Evolutionary conservation across 53 echinoderm and acorn worm genomes (phyloP).

Genomic region (Antedon mediterranea): DNA sequence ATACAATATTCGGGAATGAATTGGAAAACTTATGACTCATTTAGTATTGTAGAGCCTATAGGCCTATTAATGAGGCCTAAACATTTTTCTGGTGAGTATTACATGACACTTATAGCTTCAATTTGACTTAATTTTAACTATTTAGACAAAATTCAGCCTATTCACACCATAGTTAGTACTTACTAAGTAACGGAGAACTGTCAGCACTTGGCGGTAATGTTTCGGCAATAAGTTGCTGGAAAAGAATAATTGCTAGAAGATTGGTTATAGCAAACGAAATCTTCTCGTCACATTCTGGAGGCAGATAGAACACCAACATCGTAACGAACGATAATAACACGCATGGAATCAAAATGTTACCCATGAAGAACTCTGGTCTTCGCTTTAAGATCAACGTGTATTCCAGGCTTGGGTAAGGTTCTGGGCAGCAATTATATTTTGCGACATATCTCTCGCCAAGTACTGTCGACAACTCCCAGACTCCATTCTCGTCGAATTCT

Average conservation of each 20-base stretch:
- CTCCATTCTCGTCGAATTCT: constrained; percentile 28
- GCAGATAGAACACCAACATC: constrained; percentile 30
- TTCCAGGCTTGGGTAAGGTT: constrained; percentile 22
- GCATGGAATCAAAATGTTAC: constrained; percentile 31
- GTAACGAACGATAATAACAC: constrained; percentile 25
- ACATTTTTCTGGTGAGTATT: no score
- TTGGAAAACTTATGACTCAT: no score
- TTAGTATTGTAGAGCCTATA: no score
- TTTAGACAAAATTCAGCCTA: no score
- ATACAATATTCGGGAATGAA: no score
- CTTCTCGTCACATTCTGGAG: constrained; percentile 49
- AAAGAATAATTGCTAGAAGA: constrained; percentile 28
- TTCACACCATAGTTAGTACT: neutral
- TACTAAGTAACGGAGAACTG: constrained; percentile 27
- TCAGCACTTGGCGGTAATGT: constrained; percentile 33
- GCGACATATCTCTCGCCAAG: constrained; percentile 11
- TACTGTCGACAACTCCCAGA: constrained; percentile 16
- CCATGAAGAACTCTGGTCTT: constrained; percentile 26
- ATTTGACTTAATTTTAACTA: no score
- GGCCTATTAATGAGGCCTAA: no score
- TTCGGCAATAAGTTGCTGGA: constrained; percentile 33
- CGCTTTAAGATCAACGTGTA: constrained; percentile 23
- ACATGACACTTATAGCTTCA: no score
- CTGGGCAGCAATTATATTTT: constrained; percentile 25
- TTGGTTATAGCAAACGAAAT: constrained; percentile 28